Percentiles rank a stretch among this genome's conserved stretches.
phyloP scores from a whole-genome alignment of 2,888 invertebrate species.

The Callosobruchus maculatus region DNA sequence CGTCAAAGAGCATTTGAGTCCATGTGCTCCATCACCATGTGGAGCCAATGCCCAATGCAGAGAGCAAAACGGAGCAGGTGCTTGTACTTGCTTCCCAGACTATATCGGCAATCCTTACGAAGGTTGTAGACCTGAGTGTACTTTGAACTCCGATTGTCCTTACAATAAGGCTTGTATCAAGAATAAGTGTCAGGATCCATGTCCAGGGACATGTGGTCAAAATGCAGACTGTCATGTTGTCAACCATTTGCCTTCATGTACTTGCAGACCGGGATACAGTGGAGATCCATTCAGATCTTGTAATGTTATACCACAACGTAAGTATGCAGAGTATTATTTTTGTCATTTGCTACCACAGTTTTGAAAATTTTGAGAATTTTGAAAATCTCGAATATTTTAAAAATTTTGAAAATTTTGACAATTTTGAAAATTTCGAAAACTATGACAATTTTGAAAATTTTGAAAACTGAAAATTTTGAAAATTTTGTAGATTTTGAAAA shows the following conservation, averaged over 20 bases:
- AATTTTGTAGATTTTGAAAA: too few species aligned
- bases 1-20: constrained; percentile 54
- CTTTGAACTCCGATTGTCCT: constrained; percentile 68
- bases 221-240: constrained; percentile 72
- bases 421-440: too few species aligned
- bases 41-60: constrained; percentile 73
- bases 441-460: too few species aligned
- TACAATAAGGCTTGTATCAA: constrained; percentile 66
- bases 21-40: constrained; percentile 74
- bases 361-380: too few species aligned
- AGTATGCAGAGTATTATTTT: too few species aligned
- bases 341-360: too few species aligned
- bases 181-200: constrained; percentile 75
- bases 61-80: constrained; percentile 61
- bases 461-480: too few species aligned
- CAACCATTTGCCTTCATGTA: constrained; percentile 69
- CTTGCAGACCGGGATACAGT: constrained; percentile 66
- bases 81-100: constrained; percentile 67
- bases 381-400: too few species aligned
- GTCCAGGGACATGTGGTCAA: constrained; percentile 72
- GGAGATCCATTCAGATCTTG: constrained; percentile 51
- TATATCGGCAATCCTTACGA: constrained; percentile 78
- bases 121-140: constrained; percentile 72
- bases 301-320: constrained; percentile 32
- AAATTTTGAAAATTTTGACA: too few species aligned